Evolutionary conservation across 35 echinoderm and acorn worm genomes (phyloP).

Genomic region (Patiria miniata): DNA sequence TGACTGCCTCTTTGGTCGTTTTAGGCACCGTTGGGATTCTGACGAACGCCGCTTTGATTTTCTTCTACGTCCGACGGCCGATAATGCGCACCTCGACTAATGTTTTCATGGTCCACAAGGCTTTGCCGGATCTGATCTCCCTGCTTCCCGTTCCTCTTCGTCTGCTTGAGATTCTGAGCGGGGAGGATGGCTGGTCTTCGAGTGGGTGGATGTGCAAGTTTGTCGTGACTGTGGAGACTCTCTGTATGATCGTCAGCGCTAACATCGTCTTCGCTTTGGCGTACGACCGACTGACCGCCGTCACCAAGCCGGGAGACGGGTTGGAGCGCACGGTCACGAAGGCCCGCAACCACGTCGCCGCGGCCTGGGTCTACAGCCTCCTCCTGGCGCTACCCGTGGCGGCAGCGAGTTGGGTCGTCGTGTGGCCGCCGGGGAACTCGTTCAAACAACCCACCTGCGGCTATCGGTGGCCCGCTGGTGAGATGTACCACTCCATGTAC

Average conservation of each 20-base stretch:
- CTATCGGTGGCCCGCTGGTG: constrained; percentile 41
- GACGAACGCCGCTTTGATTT: background rate
- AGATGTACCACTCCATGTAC: constrained; percentile 59
- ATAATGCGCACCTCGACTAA: constrained; percentile 50
- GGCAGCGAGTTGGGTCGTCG: constrained; percentile 15
- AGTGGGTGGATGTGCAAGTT: background rate
- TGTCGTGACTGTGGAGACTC: constrained; percentile 26
- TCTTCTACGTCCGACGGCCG: background rate
- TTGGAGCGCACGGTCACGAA: constrained; percentile 12
- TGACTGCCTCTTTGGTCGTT: background rate
- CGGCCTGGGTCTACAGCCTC: constrained; percentile 40
- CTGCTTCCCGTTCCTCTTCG: constrained; percentile 25
- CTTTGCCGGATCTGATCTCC: constrained; percentile 25
- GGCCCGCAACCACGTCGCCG: constrained; percentile 21
- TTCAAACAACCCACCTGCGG: constrained; percentile 29
- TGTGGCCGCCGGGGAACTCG: background rate
- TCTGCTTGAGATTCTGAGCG: constrained; percentile 5
- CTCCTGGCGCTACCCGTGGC: constrained; percentile 20
- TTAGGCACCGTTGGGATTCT: background rate
- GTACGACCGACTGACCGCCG: constrained; percentile 15
- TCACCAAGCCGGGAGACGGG: background rate
- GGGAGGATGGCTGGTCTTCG: constrained; percentile 32
- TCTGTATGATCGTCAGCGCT: constrained; percentile 2
- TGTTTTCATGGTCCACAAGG: constrained; percentile 51
- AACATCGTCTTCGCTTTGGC: constrained; percentile 44